Percentiles rank a stretch among this genome's conserved stretches.
Evolutionary conservation across 2,113 vertebrate species (phyloP).

Genomic region (Ammospiza caudacuta): DNA sequence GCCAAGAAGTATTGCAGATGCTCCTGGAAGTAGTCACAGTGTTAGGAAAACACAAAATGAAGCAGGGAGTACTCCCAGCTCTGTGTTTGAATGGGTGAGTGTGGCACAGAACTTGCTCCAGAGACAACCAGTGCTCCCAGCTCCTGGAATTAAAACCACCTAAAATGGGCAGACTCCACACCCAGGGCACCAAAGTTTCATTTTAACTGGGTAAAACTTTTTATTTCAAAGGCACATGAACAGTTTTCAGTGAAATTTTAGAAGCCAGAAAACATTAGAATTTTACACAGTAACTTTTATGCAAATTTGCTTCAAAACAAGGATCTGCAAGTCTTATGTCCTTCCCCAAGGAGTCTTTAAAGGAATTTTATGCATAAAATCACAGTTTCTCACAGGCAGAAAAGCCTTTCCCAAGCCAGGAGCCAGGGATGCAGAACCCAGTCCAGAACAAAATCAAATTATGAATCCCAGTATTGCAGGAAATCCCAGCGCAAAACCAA

Average conservation of each 20-base stretch:
- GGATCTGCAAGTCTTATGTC: background rate
- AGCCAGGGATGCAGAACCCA: background rate
- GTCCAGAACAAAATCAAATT: background rate
- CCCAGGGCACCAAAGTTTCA: background rate
- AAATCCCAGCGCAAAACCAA: background rate
- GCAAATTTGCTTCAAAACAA: background rate
- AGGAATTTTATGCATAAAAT: background rate
- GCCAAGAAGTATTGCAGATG: background rate
- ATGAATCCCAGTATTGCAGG: background rate
- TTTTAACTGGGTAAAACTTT: background rate
- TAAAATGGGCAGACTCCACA: rapidly evolving
- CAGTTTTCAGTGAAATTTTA: background rate
- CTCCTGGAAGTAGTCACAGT: rapidly evolving
- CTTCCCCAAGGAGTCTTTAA: background rate
- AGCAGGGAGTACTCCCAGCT: rapidly evolving
- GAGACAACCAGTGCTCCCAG: background rate
- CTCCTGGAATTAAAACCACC: background rate
- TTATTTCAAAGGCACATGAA: background rate
- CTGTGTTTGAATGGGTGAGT: rapidly evolving
- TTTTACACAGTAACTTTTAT: background rate
- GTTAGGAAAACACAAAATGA: background rate
- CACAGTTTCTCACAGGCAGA: background rate
- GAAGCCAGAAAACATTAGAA: background rate
- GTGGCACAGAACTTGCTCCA: rapidly evolving
- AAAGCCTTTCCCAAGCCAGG: background rate